Conservation (phyloP, 2,888 invertebrate species). For the Iselma pallidipennis region DNA sequence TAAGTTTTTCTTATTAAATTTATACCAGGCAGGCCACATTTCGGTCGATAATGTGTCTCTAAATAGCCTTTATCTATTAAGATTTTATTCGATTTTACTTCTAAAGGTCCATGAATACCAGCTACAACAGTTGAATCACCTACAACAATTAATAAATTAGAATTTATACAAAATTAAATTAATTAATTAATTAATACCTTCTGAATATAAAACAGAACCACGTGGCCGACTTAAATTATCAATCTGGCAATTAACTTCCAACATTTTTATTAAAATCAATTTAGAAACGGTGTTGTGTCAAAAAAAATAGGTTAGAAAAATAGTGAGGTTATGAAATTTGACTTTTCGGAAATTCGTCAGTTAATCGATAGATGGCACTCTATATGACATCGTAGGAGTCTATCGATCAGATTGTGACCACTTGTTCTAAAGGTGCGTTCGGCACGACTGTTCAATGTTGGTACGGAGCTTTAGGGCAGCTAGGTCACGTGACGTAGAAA, state of each 20-base stretch:
- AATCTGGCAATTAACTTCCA: neutral
- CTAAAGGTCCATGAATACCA: constrained; percentile 82
- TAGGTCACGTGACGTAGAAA: too few relatives aligned
- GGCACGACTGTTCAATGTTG: too few relatives aligned
- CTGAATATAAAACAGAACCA: neutral
- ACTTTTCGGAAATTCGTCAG: neutral
- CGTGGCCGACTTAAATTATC: neutral
- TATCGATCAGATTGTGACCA: too few relatives aligned
- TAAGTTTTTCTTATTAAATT: neutral
- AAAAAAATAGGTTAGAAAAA: too few relatives aligned
- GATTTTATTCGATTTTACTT: constrained; percentile 75
- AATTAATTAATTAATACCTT: neutral
- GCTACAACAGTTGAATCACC: constrained; percentile 66
- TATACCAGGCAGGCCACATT: constrained; percentile 71
- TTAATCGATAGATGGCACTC: neutral
- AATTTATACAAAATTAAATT: too few relatives aligned
- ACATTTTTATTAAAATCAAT: neutral
- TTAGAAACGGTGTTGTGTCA: too few relatives aligned
- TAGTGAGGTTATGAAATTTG: neutral
- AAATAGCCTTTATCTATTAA: constrained; percentile 78
- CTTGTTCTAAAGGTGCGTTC: too few relatives aligned
- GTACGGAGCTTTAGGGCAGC: too few relatives aligned
- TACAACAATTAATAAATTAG: neutral
- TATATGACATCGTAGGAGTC: too few relatives aligned
- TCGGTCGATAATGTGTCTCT: constrained; percentile 77